Base-by-base conservation (phyloP, 1,140 invertebrate species). In the Latrodectus geometricus region DNA sequence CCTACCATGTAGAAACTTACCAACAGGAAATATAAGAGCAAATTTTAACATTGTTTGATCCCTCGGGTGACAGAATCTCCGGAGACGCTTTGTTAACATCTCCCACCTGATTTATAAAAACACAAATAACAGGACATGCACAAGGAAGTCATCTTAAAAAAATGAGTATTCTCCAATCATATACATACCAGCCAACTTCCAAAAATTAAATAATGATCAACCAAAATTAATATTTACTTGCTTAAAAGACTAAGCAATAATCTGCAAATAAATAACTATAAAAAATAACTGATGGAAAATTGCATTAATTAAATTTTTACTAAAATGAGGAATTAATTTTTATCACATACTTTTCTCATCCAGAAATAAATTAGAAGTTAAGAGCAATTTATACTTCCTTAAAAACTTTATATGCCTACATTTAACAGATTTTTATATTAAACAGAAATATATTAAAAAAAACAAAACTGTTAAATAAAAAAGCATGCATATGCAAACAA, bases 31-130 rank as follows among this genome's bases (percentile, higher is more conserved):
- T 66, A 75, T 83, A 50, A 83, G 68, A 56, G 83, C 75, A 56
- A 86, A 76, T 50, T 50, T 75, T 50, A 83, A 74, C 54, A 74
- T 50, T 66, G 80, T 82, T 73, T 82, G 78, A 81, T 81, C 73
- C 82, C 68, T 78, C 11, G 0, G 20, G 21, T 49, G 56, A 49
- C 52, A 78, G 76, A 65, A 15, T 52, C 15, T 65, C 75, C 75
- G 75, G 83, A 86, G 83, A 86, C 83, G 83, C 82, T 84, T 84
- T 84, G 72, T 84, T 77, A 86, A 86, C 83, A 86, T 86, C 83
- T 86, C 83, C 74, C 74, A 86, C 83, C 83, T 86, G 83, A 86
- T 86, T 86, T 61, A 86, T 76, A 77, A 56, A 86, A 86, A 86
- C 83, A 86, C 83, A 86, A 65, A 72, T 86, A 69, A 86, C 83